Evolutionary conservation across 2,888 invertebrate genomes (phyloP).

Genomic region (Thecocarcelia acutangulata): DNA sequence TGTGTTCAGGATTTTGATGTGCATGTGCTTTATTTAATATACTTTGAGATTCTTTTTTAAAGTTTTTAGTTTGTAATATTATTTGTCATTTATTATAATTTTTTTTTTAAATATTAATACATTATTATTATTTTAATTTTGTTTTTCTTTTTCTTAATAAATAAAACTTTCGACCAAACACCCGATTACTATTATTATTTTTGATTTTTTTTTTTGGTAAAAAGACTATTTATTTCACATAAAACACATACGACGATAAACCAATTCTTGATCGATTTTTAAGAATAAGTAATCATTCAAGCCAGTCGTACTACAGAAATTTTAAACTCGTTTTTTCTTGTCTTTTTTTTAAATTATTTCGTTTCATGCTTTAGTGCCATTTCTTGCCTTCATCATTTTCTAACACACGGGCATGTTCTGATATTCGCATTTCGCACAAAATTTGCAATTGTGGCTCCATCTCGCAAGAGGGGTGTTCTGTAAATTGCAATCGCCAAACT

Average conservation of each 20-base stretch:
- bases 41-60: slow-evolving; percentile 16
- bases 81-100: slow-evolving; percentile 49
- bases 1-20: no score
- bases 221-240: no score
- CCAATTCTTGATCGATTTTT: no score
- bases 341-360: slow-evolving; percentile 8
- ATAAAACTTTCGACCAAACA: slow-evolving; percentile 24
- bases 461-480: no score
- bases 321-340: neutral
- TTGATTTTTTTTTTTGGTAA: no score
- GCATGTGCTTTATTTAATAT: neutral
- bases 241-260: no score
- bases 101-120: slow-evolving; percentile 42
- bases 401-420: no score
- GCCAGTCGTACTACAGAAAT: neutral
- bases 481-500: no score
- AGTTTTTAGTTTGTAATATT: slow-evolving; percentile 57
- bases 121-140: slow-evolving; percentile 40
- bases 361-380: neutral
- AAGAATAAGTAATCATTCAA: no score
- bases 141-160: slow-evolving; percentile 10
- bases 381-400: slow-evolving; percentile 25
- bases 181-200: no score
- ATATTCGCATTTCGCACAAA: no score
- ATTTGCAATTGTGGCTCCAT: no score